Conservation (phyloP, 2,113 vertebrate genomes). For the Onychorhynchus coronatus region DNA sequence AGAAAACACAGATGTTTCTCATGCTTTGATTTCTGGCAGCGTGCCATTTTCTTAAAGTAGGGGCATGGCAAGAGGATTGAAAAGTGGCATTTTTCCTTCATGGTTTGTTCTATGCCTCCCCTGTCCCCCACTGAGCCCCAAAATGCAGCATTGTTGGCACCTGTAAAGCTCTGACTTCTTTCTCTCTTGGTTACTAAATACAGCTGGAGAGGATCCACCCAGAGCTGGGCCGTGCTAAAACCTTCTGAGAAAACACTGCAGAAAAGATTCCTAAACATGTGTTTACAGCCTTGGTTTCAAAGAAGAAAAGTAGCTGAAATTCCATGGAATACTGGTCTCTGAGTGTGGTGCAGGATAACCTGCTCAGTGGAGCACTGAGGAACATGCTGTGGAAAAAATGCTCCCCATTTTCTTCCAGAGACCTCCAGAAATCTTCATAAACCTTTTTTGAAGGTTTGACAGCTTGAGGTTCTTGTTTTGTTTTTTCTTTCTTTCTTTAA, state of each 20-base stretch:
- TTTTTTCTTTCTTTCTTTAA: neutral
- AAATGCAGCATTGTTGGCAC: neutral
- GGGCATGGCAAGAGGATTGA: neutral
- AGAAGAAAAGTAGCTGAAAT: neutral
- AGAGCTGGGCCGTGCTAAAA: accelerated
- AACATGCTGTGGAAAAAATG: accelerated
- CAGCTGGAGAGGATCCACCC: neutral
- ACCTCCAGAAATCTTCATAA: neutral
- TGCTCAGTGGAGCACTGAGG: neutral
- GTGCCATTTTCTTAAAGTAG: neutral
- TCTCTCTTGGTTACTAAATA: accelerated
- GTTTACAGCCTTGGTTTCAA: neutral
- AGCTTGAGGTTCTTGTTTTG: neutral
- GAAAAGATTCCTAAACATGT: neutral
- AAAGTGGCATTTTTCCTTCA: accelerated
- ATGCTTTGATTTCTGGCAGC: neutral
- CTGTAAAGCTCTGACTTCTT: neutral
- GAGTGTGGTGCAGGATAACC: accelerated
- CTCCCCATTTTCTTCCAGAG: neutral
- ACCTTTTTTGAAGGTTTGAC: neutral
- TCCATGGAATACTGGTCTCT: neutral
- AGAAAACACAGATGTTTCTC: neutral
- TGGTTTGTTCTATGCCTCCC: neutral
- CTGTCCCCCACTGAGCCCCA: accelerated
- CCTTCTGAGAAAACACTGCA: neutral